Evolutionary conservation across 1,140 invertebrate species (phyloP), one percentile per base, ranked within the genome.

Genomic region (Venustaconcha ellipsiformis): DNA sequence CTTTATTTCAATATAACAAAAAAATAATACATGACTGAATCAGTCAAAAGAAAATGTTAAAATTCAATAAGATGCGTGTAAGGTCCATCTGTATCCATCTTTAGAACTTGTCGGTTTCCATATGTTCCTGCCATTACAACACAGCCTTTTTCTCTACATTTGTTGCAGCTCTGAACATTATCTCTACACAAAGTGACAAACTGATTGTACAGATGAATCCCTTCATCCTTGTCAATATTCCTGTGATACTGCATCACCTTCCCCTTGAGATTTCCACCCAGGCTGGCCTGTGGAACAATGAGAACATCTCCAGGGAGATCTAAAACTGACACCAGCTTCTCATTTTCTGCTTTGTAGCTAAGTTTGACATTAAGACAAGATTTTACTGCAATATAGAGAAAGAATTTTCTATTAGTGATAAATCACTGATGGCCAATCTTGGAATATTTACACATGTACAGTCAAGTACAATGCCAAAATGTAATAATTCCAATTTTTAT

Each of bases 231-330:
- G 26, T 79, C 79, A 18, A 90, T 86, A 63, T 90, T 88, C 67
- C 79, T 82, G 81, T 92, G 91, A 83, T 92, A 92, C 79, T 92
- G 91, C 80, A 91, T 84, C 13, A 74, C 62, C 77, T 90, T 90
- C 3, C 90, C 89, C 83, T 91, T 92, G 13, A 89, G 67, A 71
- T 84, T 88, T 37, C 91, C 91, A n/a, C 90, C 90, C 8, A 92
- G 76, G 14, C 88, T 90, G 0, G 90, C 90, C 79, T 92, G 91
- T 26, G 91, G 91, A 70, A 92, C 86, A 56, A 92, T 87, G 1
- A 92, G 79, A 37, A 92, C 77, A 79, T 91, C 89, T 37, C 88
- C 90, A 14, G 88, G 86, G 14, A 89, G 71, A 62, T 91, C 88
- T 26, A 88, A 48, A 14, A 90, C 78, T 26, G 89, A 89, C 2